These are phyloP conservation scores for Zoanthus solanderi DNA, from an alignment of 92 coral and sea anemone species.

Conservation along the genomic window DNA sequence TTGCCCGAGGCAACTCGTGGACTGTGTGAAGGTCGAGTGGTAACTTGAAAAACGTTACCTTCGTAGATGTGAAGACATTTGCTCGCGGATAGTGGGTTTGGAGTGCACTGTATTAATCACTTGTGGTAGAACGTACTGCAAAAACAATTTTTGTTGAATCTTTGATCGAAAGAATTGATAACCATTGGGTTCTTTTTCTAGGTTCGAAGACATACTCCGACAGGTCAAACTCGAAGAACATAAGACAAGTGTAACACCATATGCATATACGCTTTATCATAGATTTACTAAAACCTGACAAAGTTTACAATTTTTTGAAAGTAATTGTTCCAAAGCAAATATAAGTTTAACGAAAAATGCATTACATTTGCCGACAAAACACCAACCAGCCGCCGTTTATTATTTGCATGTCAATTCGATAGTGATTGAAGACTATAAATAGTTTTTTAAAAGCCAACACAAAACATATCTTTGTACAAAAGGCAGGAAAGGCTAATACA, in stretches of 20 bases:
- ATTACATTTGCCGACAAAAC: too few relatives aligned
- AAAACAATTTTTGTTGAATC: not conserved
- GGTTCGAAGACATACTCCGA: not conserved
- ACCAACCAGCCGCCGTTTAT: too few relatives aligned
- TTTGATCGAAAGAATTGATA: not conserved
- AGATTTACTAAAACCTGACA: not conserved
- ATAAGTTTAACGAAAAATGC: too few relatives aligned
- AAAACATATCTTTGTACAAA: too few relatives aligned
- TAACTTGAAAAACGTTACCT: slow-evolving; percentile 10
- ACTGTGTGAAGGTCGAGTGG: not conserved
- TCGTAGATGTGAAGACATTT: not conserved
- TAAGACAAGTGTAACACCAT: not conserved
- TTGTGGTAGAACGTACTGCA: slow-evolving; percentile 10
- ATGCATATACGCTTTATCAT: not conserved
- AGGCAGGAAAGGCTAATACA: too few relatives aligned
- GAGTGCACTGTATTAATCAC: not conserved
- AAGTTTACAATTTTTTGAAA: not conserved
- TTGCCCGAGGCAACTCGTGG: slow-evolving; percentile 10
- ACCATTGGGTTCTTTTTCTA: not conserved
- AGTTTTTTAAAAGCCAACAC: too few relatives aligned
- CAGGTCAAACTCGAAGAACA: not conserved
- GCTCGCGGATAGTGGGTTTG: slow-evolving; percentile 15
- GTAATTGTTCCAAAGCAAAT: too few relatives aligned
- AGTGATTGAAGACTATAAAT: too few relatives aligned
- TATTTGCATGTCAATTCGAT: too few relatives aligned